Evolutionary conservation across 2,888 invertebrate species (phyloP).

Genomic region (Cataglyphis albicans): DNA sequence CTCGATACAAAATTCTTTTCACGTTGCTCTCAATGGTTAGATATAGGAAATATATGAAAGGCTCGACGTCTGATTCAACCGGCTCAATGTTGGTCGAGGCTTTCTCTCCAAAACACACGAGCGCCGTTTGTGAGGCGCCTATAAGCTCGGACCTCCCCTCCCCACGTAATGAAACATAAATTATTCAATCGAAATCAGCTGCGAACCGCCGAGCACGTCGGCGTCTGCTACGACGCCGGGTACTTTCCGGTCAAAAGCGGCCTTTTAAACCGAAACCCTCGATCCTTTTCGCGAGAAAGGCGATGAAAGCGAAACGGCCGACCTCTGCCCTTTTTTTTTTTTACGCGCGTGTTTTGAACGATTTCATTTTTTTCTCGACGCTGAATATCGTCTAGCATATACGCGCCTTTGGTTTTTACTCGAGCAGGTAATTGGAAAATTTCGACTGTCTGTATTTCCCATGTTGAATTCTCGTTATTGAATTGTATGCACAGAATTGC

Average conservation of each 20-base stretch:
- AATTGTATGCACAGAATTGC: not conserved
- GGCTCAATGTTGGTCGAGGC: conserved; percentile 81
- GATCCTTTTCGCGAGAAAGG: conserved; percentile 66
- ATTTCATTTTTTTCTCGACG: conserved; percentile 59
- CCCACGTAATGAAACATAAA: conserved; percentile 86
- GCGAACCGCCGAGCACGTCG: conserved; percentile 73
- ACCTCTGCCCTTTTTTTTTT: conserved; percentile 64
- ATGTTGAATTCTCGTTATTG: conserved; percentile 37
- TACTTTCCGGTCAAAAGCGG: conserved; percentile 78
- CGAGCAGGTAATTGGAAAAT: conserved; percentile 43
- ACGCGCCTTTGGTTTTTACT: conserved; percentile 60
- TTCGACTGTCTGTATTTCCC: conserved; percentile 18
- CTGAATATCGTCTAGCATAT: conserved; percentile 63
- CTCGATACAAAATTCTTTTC: conserved; percentile 85
- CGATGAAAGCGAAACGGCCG: conserved; percentile 70
- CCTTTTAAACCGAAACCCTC: conserved; percentile 78
- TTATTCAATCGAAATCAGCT: conserved; percentile 86
- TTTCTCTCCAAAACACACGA: conserved; percentile 83
- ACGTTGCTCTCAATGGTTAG: conserved; percentile 80
- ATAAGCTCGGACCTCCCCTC: conserved; percentile 80
- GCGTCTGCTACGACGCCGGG: conserved; percentile 60
- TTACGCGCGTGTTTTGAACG: conserved; percentile 64
- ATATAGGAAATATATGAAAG: conserved; percentile 85
- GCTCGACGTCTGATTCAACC: conserved; percentile 79
- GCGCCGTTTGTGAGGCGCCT: conserved; percentile 85